A percentile compares a stretch with the other conserved stretches of the same genome.
phyloP scores from a whole-genome alignment of 1,140 invertebrate species.

The Patella vulgata region DNA sequence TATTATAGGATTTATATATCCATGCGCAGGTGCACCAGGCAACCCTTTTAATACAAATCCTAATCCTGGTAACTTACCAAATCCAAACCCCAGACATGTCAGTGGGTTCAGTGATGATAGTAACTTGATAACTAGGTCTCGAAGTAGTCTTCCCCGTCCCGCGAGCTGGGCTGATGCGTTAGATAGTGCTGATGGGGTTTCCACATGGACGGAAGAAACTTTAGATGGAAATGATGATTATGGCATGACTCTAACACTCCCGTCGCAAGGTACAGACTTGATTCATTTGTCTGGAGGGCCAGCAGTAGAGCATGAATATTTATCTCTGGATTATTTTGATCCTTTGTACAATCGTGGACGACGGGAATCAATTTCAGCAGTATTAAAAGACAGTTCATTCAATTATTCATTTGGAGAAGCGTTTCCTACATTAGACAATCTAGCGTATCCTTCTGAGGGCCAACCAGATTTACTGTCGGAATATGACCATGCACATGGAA shows the following conservation, averaged over 20 bases:
- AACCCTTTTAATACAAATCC: neutral
- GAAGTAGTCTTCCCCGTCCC: conserved; percentile 15
- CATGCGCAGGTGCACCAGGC: neutral
- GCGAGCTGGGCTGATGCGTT: conserved; percentile 19
- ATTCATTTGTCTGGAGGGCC: conserved; percentile 39
- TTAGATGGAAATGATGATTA: conserved; percentile 6
- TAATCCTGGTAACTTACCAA: neutral
- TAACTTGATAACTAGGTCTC: neutral
- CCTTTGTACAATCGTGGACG: conserved; percentile 49
- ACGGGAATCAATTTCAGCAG: conserved; percentile 39
- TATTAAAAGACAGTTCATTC: conserved; percentile 5
- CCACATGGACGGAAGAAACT: conserved; percentile 9
- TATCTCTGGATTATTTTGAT: conserved; percentile 58
- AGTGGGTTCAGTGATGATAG: neutral
- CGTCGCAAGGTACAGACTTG: conserved; percentile 36
- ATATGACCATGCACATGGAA: too few relatives aligned
- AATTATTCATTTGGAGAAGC: conserved; percentile 43
- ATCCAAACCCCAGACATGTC: conserved; percentile 1
- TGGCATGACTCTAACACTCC: conserved; percentile 19
- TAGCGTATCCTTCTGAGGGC: too few relatives aligned
- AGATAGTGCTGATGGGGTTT: conserved; percentile 5
- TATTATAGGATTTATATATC: conserved; percentile 2
- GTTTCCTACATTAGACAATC: conserved; percentile 27
- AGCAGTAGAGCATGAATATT: conserved; percentile 52
- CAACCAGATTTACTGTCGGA: too few relatives aligned